Conservation (phyloP, 2,113 vertebrate genomes). For the Lophius piscatorius region DNA sequence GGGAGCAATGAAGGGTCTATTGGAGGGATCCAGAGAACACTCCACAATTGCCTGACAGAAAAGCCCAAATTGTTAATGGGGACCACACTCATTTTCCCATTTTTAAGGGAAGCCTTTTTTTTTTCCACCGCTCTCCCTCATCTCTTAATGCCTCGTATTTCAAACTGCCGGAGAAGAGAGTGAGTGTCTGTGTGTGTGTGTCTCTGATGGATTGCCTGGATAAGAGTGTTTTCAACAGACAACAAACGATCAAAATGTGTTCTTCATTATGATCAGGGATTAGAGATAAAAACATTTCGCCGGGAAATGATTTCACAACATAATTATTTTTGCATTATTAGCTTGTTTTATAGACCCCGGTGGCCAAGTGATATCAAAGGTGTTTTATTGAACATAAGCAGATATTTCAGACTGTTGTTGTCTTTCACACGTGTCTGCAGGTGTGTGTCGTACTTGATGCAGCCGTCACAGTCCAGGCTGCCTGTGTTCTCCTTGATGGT, state of each 20-base stretch:
- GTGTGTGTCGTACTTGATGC: conserved; percentile 87
- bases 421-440: neutral
- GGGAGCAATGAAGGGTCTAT: conserved; percentile 79
- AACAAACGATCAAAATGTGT: conserved; percentile 51
- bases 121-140: conserved; percentile 62
- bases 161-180: conserved; percentile 50
- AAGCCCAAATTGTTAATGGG: conserved; percentile 80
- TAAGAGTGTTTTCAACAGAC: conserved; percentile 51
- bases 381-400: neutral
- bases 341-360: conserved; percentile 11
- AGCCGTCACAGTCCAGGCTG: conserved; percentile 93
- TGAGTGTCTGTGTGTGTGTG: conserved; percentile 37
- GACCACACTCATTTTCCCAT: conserved; percentile 81
- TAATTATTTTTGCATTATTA: conserved; percentile 21
- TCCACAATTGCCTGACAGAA: conserved; percentile 81
- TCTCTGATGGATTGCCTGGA: conserved; percentile 44
- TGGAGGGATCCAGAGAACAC: conserved; percentile 77
- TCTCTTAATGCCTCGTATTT: conserved; percentile 60
- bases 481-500: conserved; percentile 99
- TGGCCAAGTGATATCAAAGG: neutral
- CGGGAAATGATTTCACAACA: conserved; percentile 13
- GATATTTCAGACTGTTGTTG: neutral
- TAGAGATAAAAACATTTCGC: conserved; percentile 33
- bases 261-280: conserved; percentile 38
- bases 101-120: conserved; percentile 74